phyloP scores from a whole-genome alignment of 2,797 vertebrate species.

The Acanthurus lineatus region DNA sequence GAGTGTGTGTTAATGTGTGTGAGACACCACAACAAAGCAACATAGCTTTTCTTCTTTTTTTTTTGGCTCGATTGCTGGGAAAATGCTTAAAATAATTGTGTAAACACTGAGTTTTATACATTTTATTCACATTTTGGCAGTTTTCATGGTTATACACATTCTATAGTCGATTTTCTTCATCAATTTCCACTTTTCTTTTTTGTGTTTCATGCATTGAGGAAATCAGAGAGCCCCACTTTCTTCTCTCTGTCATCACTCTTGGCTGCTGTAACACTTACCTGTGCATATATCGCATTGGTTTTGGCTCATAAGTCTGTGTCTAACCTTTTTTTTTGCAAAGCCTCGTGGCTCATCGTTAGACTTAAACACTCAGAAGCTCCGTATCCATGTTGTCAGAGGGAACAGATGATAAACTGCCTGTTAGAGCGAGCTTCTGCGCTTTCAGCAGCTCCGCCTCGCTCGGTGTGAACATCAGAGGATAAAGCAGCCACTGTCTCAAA shows the following conservation, averaged over 20 bases:
- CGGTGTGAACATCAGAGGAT: conserved; percentile 59
- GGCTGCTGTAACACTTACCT: conserved; percentile 15
- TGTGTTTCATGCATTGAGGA: too few species aligned
- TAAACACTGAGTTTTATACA: too few species aligned
- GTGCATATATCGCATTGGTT: conserved; percentile 3
- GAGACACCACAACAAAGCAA: too few species aligned
- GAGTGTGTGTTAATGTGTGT: too few species aligned
- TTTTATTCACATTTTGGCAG: too few species aligned
- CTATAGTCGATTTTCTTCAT: too few species aligned
- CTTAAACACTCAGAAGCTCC: conserved; percentile 32
- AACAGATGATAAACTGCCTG: conserved; percentile 50
- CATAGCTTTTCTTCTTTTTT: too few species aligned
- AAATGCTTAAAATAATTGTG: too few species aligned
- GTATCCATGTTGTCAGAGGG: conserved; percentile 46
- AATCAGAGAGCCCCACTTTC: neutral
- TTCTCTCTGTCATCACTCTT: conserved; percentile 2
- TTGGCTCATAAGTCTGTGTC: conserved; percentile 10
- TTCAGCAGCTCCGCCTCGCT: conserved; percentile 62
- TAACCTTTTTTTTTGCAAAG: conserved; percentile 35
- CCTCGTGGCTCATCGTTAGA: conserved; percentile 16
- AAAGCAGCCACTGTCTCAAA: conserved; percentile 64
- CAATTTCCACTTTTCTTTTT: too few species aligned
- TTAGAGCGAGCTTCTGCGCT: conserved; percentile 47
- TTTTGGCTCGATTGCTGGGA: too few species aligned
- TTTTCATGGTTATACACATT: too few species aligned